Evolutionary conservation across 2,797 vertebrate genomes (phyloP).

Genomic region (Pitangus sulphuratus): DNA sequence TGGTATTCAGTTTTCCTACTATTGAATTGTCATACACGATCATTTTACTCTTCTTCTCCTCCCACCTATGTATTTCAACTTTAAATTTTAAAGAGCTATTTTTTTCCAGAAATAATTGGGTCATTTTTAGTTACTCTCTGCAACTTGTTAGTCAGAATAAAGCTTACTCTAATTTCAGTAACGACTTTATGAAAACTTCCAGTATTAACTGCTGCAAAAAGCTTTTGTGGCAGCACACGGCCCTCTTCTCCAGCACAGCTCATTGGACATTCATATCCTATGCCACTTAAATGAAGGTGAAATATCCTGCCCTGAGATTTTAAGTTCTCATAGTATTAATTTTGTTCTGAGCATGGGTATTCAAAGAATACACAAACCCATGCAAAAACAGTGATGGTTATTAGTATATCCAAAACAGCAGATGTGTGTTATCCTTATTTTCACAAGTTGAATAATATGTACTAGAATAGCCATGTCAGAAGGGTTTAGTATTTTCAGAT

Average conservation of each 20-base stretch:
- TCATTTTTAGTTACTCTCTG: constrained; percentile 60
- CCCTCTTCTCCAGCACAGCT: neutral
- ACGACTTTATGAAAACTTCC: neutral
- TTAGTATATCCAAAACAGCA: neutral
- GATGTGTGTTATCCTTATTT: neutral
- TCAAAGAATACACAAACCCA: neutral
- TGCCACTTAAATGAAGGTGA: neutral
- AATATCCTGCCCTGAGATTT: neutral
- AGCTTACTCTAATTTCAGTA: constrained; percentile 36
- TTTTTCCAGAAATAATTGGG: constrained; percentile 34
- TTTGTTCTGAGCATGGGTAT: neutral
- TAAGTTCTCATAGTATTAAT: neutral
- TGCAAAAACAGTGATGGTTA: neutral
- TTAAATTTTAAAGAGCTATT: constrained; percentile 43
- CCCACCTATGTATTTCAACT: constrained; percentile 45
- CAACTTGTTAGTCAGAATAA: constrained; percentile 51
- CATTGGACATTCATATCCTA: fast-evolving
- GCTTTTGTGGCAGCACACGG: neutral
- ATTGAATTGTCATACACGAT: constrained; percentile 38
- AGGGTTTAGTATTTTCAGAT: neutral
- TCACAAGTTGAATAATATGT: neutral
- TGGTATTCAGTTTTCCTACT: neutral
- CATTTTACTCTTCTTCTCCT: constrained; percentile 36
- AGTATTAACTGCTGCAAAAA: neutral
- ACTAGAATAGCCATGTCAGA: neutral